phyloP scores from a whole-genome alignment of 2,113 vertebrate genomes.

The Chloebia gouldiae region DNA sequence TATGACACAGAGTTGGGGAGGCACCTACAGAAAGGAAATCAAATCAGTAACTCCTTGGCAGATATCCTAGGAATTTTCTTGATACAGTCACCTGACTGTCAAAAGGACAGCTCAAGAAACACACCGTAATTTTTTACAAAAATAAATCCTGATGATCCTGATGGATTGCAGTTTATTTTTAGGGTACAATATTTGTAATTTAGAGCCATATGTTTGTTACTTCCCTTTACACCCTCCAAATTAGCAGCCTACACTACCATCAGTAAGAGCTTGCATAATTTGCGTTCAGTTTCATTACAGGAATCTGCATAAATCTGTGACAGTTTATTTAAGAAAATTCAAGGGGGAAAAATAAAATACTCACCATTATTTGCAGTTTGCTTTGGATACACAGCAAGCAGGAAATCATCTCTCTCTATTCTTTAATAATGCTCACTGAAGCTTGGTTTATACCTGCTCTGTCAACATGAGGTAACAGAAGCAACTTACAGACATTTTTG shows the following conservation, averaged over 20 bases:
- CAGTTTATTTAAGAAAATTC: neutral
- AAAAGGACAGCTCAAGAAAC: neutral
- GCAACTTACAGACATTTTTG: neutral
- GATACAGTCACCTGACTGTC: neutral
- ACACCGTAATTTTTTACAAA: neutral
- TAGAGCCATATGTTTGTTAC: neutral
- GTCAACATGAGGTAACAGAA: neutral
- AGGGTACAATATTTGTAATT: neutral
- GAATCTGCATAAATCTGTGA: neutral
- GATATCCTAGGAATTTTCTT: neutral
- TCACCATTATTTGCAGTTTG: neutral
- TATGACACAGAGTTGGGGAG: fast-evolving
- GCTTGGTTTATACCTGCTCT: neutral
- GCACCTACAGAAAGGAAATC: neutral
- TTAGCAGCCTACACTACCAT: neutral
- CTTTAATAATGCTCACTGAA: neutral
- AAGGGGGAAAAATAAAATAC: neutral
- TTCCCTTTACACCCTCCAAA: neutral
- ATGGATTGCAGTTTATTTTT: neutral
- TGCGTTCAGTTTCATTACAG: neutral
- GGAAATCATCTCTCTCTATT: neutral
- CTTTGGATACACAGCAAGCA: neutral
- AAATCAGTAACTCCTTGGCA: neutral
- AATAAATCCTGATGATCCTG: too few species aligned
- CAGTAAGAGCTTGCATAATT: neutral